Conservation (phyloP, 30 jellyfish, hydroid and myxozoan species). For the Nemopilema nomurai region DNA sequence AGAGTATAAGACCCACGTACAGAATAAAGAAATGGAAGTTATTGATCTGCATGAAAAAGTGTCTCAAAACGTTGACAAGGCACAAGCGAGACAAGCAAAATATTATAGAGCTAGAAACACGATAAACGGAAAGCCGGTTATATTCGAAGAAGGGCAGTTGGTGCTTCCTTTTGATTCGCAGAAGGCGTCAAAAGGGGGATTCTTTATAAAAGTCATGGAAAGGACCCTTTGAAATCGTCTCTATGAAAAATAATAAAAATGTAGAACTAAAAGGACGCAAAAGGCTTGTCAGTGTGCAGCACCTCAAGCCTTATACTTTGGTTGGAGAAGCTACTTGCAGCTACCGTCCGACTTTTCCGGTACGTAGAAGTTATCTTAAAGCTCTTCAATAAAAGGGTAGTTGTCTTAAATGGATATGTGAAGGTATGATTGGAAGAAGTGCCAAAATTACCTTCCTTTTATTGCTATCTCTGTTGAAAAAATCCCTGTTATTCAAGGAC, state of each 20-base stretch:
- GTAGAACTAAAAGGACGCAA: constrained; percentile 12
- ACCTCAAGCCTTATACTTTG: constrained; percentile 9
- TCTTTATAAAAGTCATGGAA: not conserved
- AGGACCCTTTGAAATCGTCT: not conserved
- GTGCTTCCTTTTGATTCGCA: constrained; percentile 2
- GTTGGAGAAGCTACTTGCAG: not conserved
- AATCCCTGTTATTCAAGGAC: not conserved
- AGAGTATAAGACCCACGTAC: not conserved
- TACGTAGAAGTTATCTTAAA: not conserved
- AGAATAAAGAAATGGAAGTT: not conserved
- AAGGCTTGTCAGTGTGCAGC: constrained; percentile 12
- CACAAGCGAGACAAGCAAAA: constrained; percentile 15
- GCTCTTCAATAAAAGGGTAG: not conserved
- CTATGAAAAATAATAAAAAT: not conserved
- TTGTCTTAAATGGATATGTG: not conserved
- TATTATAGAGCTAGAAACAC: not conserved
- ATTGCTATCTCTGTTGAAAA: too few species aligned
- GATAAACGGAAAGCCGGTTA: not conserved
- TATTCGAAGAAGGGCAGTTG: constrained; percentile 9
- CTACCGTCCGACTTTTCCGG: not conserved
- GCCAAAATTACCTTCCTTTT: not conserved
- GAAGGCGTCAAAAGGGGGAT: constrained; percentile 2
- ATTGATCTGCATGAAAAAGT: constrained; percentile 12
- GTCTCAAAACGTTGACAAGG: constrained; percentile 13
- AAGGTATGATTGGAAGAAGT: not conserved